Percentiles rank a stretch among this genome's conserved stretches.
Evolutionary conservation across 2,113 vertebrate genomes (phyloP).

Genomic region (Peromyscus polionotus): DNA sequence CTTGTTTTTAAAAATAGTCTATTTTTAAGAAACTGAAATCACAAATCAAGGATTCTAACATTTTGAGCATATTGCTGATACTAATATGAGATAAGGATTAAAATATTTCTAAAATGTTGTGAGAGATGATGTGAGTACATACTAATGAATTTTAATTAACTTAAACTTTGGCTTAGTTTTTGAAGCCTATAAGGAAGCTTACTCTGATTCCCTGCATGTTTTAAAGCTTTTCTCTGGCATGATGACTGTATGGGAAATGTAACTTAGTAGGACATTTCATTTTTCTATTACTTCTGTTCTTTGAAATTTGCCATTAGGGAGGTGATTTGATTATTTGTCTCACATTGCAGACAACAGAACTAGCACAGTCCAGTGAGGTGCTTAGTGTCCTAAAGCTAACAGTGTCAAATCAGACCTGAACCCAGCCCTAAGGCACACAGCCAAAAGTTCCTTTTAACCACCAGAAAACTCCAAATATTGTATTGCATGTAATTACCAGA

Average conservation of each 20-base stretch:
- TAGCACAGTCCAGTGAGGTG: background rate
- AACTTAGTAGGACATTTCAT: background rate
- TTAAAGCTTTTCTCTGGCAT: background rate
- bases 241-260: background rate
- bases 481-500: background rate
- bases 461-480: background rate
- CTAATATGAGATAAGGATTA: background rate
- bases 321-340: background rate
- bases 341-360: background rate
- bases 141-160: slow-evolving; percentile 12
- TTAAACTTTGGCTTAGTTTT: background rate
- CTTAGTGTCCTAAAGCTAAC: background rate
- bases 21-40: background rate
- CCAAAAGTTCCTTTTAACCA: background rate
- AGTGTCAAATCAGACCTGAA: background rate
- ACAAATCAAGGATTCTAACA: background rate
- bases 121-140: background rate
- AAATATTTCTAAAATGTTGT: slow-evolving; percentile 5
- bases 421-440: background rate
- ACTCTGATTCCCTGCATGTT: background rate
- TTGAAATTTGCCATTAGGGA: slow-evolving; percentile 10
- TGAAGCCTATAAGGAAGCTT: background rate
- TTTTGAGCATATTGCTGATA: slow-evolving; percentile 6
- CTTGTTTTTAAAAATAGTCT: background rate
- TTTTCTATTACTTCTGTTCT: background rate